Percentiles rank a stretch among this genome's conserved stretches.
These are phyloP conservation scores for Amphiprion clarkii DNA, from an alignment of 2,797 vertebrate species.

Conservation along the genomic window DNA sequence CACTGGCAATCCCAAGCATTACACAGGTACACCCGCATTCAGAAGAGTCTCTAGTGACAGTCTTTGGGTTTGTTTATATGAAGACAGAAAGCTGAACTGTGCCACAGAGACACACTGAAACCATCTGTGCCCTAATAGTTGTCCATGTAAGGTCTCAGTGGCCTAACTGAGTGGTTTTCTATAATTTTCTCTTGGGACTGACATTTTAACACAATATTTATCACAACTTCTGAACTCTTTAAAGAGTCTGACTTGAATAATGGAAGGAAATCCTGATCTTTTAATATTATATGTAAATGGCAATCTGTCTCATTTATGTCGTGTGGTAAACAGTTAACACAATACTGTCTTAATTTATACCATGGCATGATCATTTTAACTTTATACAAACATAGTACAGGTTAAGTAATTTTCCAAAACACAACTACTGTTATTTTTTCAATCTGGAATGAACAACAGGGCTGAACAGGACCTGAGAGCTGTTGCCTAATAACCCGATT, in stretches of 20 bases:
- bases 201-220: conserved; percentile 21
- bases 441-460: neutral
- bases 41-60: conserved; percentile 18
- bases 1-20: neutral
- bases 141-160: conserved; percentile 57
- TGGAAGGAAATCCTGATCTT: conserved; percentile 10
- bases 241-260: conserved; percentile 5
- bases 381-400: neutral
- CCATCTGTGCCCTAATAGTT: conserved; percentile 27
- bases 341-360: neutral
- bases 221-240: neutral
- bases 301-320: neutral
- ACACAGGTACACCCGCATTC: neutral
- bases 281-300: neutral
- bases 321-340: neutral
- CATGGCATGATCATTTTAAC: neutral
- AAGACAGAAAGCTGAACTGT: conserved; percentile 34
- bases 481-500: conserved; percentile 25
- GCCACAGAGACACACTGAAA: conserved; percentile 4
- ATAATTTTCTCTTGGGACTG: conserved; percentile 3
- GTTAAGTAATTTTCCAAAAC: neutral
- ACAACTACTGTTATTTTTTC: neutral
- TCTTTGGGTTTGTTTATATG: conserved; percentile 58
- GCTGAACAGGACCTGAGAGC: neutral
- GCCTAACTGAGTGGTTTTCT: conserved; percentile 28